These are phyloP conservation scores for Rhabdornis inornatus DNA, from an alignment of 2,113 vertebrate species.

Conservation along the genomic window DNA sequence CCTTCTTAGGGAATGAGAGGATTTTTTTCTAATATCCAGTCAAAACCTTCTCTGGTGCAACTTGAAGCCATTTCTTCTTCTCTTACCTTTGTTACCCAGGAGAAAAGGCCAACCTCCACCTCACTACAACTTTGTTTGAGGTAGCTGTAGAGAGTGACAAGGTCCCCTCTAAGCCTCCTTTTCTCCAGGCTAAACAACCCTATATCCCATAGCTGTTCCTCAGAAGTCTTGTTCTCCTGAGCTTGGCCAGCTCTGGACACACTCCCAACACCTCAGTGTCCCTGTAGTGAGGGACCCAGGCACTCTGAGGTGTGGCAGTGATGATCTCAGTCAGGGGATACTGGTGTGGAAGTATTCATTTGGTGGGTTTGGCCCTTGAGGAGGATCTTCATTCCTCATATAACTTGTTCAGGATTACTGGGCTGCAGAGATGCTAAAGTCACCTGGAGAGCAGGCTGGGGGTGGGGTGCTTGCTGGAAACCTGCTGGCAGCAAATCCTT, in stretches of 20 bases:
- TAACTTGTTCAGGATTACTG: background rate
- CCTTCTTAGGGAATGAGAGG: background rate
- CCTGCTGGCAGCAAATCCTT: background rate
- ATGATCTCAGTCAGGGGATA: background rate
- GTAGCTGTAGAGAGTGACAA: background rate
- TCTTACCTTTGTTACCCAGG: background rate
- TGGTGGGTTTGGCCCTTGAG: slow-evolving; percentile 9
- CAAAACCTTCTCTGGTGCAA: background rate
- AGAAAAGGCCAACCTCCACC: background rate
- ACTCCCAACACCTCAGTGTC: background rate
- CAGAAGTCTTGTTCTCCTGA: background rate
- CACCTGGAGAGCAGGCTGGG: background rate
- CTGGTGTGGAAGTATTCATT: background rate
- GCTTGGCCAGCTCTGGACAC: background rate
- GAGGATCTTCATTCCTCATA: slow-evolving; percentile 15
- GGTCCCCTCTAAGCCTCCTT: background rate
- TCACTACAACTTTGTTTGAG: background rate
- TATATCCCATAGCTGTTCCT: background rate
- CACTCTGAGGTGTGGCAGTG: background rate
- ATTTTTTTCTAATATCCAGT: background rate
- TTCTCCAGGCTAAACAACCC: background rate
- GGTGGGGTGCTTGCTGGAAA: background rate
- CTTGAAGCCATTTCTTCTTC: background rate
- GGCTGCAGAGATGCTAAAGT: background rate
- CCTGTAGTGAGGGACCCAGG: background rate